Percentiles rank a stretch among this genome's conserved stretches.
These are phyloP conservation scores for Peromyscus attwateri DNA, from an alignment of 2,797 vertebrate species.

Conservation along the genomic window DNA sequence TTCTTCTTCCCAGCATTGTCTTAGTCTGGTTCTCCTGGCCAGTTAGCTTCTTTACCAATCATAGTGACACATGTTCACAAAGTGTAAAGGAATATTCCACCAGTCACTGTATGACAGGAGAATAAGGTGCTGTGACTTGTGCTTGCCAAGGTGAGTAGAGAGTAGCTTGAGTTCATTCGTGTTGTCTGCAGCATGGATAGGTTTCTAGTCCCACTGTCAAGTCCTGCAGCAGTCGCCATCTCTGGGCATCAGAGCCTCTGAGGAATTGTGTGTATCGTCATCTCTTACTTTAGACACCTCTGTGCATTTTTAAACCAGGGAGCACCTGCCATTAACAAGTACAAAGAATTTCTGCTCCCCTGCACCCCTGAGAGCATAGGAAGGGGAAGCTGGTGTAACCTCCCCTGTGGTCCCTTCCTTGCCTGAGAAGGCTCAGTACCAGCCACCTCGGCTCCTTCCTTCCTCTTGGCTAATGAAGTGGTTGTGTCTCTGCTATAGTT, in stretches of 20 bases:
- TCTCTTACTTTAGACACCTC: neutral
- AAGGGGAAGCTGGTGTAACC: too few species aligned
- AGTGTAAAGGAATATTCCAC: neutral
- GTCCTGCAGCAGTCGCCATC: too few species aligned
- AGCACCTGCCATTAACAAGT: neutral
- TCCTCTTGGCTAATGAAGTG: neutral
- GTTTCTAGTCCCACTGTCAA: too few species aligned
- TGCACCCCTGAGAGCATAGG: too few species aligned
- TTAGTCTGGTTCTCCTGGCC: neutral
- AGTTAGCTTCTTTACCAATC: neutral
- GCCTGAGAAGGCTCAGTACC: neutral
- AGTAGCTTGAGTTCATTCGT: neutral
- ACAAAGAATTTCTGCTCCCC: neutral
- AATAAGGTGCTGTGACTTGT: neutral
- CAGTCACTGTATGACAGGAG: neutral
- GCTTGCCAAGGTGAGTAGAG: neutral
- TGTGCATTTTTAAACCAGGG: neutral
- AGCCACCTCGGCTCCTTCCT: neutral
- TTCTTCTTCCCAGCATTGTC: neutral
- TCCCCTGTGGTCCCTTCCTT: fast-evolving
- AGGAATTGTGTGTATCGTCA: neutral
- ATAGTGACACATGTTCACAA: neutral
- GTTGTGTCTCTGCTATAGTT: too few species aligned
- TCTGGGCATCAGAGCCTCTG: neutral
- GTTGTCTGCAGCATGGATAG: fast-evolving